Conservation (phyloP, 92 coral and sea anemone genomes). For the Blastomussa wellsi region DNA sequence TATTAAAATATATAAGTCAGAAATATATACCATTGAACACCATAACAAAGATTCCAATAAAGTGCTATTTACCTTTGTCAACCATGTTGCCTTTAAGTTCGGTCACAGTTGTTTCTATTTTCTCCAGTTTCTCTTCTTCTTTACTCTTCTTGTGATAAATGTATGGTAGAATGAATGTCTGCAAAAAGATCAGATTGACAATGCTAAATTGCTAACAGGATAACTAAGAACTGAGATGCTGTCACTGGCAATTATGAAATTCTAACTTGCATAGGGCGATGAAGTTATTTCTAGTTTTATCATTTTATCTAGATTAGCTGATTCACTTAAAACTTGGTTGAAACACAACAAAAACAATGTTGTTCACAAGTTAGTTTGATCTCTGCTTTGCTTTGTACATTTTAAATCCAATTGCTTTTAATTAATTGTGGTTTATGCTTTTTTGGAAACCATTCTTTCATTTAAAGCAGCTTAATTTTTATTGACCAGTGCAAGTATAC, state of each 20-base stretch:
- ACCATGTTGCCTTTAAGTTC: constrained; percentile 64
- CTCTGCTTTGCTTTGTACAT: too few relatives aligned
- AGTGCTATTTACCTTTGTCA: constrained; percentile 56
- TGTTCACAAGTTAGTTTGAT: too few relatives aligned
- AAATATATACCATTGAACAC: too few relatives aligned
- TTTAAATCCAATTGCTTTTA: too few relatives aligned
- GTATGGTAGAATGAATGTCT: constrained; percentile 76
- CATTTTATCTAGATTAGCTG: too few relatives aligned
- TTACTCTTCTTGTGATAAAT: constrained; percentile 54
- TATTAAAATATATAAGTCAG: neutral
- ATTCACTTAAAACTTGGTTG: too few relatives aligned
- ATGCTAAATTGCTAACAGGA: neutral
- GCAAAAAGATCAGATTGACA: neutral
- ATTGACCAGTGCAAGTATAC: too few relatives aligned
- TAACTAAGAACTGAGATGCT: neutral
- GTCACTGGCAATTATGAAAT: neutral
- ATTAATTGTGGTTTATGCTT: too few relatives aligned
- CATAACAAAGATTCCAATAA: neutral
- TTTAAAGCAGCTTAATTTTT: too few relatives aligned
- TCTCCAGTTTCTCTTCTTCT: constrained; percentile 77
- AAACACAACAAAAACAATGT: too few relatives aligned
- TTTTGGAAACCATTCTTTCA: too few relatives aligned
- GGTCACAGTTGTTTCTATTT: constrained; percentile 62
- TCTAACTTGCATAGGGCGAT: neutral
- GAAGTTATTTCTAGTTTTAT: too few relatives aligned